Evolutionary conservation across 2,113 vertebrate genomes (phyloP).

Genomic region (Xyliphius kryptos): DNA sequence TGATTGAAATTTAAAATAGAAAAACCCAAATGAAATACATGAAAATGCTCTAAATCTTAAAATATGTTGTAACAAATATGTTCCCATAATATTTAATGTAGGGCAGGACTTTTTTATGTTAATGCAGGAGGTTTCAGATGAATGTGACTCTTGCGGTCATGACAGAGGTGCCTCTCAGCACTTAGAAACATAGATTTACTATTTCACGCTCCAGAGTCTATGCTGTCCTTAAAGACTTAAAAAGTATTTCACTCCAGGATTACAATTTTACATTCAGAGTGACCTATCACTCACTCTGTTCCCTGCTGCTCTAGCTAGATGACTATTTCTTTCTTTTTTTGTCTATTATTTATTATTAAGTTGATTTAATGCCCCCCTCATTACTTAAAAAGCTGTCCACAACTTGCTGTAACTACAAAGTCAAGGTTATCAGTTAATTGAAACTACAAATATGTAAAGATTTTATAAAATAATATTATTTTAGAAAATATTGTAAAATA

Average conservation of each 20-base stretch:
- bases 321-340: slow-evolving; percentile 40
- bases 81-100: slow-evolving; percentile 12
- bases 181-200: slow-evolving; percentile 68
- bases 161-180: slow-evolving; percentile 58
- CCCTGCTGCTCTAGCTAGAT: slow-evolving; percentile 35
- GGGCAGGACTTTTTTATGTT: slow-evolving; percentile 55
- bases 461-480: too few relatives aligned
- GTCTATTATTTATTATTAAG: slow-evolving; percentile 43
- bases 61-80: not conserved
- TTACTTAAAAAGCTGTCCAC: slow-evolving; percentile 19
- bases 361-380: slow-evolving; percentile 22
- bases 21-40: not conserved
- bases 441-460: too few relatives aligned
- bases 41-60: not conserved
- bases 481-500: too few relatives aligned
- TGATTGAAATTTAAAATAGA: too few relatives aligned
- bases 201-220: slow-evolving; percentile 68
- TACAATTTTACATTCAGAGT: slow-evolving; percentile 60
- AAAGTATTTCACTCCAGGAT: slow-evolving; percentile 66
- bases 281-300: slow-evolving; percentile 45
- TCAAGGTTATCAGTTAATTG: too few relatives aligned
- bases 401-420: slow-evolving; percentile 16
- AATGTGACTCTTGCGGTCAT: slow-evolving; percentile 56
- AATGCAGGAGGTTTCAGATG: slow-evolving; percentile 56
- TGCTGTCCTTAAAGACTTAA: slow-evolving; percentile 65